Base-by-base conservation (phyloP, 2,113 vertebrate genomes). In the Erythrocebus patas region DNA sequence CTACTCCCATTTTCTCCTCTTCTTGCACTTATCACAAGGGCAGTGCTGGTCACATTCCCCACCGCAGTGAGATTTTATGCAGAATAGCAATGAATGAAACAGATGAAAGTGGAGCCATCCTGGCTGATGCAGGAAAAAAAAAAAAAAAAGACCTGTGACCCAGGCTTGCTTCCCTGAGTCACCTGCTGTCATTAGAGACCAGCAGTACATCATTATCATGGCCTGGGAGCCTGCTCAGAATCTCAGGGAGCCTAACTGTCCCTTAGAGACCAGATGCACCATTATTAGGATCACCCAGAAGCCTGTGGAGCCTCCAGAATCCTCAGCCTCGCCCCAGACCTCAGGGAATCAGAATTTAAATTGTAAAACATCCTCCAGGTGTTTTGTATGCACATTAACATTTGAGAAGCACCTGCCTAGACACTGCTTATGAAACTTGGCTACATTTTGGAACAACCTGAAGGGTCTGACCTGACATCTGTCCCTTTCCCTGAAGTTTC, bases 1-100 rank as follows among this genome's bases (percentile, higher is more conserved):
- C 66, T 43, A 0, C 3, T 18, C 14, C n/a, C 10, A 0, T 4
- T 2, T 23, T 14, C 32, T 18, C 25, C 8, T 6, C 13, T 20
- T 14, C 43, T 32, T 22, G 25, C 5, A 11, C 18, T 83, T 10
- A 35, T 43, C 17, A 27, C 68, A 14, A 9, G 30, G 57, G 52
- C n/a, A 12, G 0, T 43, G 40, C 66, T 70, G 45, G 30, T 61
- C 52, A 30, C 10, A 32, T 43, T 22, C 18, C 3, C 48, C 20
- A 18, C 6, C 32, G 9, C 7, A 32, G 13, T 27, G 79, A 82
- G 45, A 73, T 40, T n/a, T n/a, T 48, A 64, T 22, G 13, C 48
- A 66, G 23, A 78, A 45, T 38, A 30, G 4, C 61, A 45, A 32
- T 25, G 72, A 91, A 27, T 5, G 25, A 32, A 68, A 81, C 5